Base-by-base conservation (phyloP, 2,113 vertebrate genomes). In the Crotalus horridus region DNA sequence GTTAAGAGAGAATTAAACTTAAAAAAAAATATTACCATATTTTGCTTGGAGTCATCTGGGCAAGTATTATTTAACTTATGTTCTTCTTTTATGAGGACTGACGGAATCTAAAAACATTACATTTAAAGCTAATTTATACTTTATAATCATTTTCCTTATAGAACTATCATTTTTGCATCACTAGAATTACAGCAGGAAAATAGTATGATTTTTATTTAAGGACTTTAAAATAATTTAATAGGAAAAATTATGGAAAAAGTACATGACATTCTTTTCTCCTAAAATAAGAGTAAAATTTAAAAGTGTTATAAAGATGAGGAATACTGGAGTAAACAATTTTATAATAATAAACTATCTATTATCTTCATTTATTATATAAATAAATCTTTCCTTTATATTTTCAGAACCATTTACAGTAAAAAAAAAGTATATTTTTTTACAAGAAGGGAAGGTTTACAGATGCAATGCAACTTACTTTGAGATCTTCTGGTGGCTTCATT, bases 401-500 rank as follows among this genome's bases (percentile, higher is more conserved):
- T 3, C 74, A 85, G 53, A 23, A 17, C 3, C 3, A 11, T 58
- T 86, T 91, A 46, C 54, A 91, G 48, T 5, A 59, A 86, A 59
- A 15, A 15, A 46, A 87, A 4, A 61, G 6, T 87, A 33, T 56
- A 51, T 69, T 33, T 39, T 55, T 51, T 39, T 64, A 87, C 20
- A 92, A 33, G 46, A 53, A 13, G 3, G 43, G 4, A 23, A 11
- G 3, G 13, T 85, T 89, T 85, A 61, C 6, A 69, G 23, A 64
- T 48, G 11, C n/a, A 94, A 9, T 29, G 5, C 43, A 95, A 97
- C 96, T 97, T 90, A 98, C 98, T 96, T 98, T 99, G 87, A 95
- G 96, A 94, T 99, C 99, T 89, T 99, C 99, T 12, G 97, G 95
- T 51, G 97, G 97, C 96, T 98, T 99, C 89, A 97, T 90, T 1